Conservation (phyloP, 2,888 invertebrate species). For the Leucozona laternaria region DNA sequence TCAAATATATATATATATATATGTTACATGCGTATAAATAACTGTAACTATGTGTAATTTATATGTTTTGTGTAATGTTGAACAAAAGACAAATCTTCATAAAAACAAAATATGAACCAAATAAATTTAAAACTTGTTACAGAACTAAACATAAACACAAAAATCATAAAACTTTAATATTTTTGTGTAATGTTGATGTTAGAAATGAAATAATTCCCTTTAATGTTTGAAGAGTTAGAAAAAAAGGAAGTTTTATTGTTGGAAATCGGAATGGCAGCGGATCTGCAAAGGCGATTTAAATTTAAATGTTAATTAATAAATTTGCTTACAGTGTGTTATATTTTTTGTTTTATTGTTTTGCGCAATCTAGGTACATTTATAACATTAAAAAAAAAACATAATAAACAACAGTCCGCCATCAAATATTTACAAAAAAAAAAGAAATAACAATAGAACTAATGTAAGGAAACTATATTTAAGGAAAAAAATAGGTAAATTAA, state of each 20-base stretch:
- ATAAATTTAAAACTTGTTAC: constrained; percentile 45
- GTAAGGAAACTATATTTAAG: constrained; percentile 46
- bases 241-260: background rate
- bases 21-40: constrained; percentile 27
- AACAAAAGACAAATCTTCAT: constrained; percentile 54
- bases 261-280: constrained; percentile 14
- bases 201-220: constrained; percentile 41
- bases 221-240: constrained; percentile 27
- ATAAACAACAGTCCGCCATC: constrained; percentile 57
- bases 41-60: constrained; percentile 47
- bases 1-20: constrained; percentile 1
- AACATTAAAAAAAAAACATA: constrained; percentile 3
- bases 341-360: background rate
- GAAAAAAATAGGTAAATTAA: constrained; percentile 26
- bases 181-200: constrained; percentile 55
- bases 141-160: constrained; percentile 14
- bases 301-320: background rate
- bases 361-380: constrained; percentile 6
- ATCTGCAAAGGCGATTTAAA: constrained; percentile 17
- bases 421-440: constrained; percentile 41
- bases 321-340: background rate
- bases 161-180: constrained; percentile 20
- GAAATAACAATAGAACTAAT: constrained; percentile 54
- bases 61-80: constrained; percentile 59
- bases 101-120: constrained; percentile 36